Evolutionary conservation across 2,113 vertebrate species (phyloP), one percentile per base, ranked within the genome.

Genomic region (Prionailurus bengalensis): DNA sequence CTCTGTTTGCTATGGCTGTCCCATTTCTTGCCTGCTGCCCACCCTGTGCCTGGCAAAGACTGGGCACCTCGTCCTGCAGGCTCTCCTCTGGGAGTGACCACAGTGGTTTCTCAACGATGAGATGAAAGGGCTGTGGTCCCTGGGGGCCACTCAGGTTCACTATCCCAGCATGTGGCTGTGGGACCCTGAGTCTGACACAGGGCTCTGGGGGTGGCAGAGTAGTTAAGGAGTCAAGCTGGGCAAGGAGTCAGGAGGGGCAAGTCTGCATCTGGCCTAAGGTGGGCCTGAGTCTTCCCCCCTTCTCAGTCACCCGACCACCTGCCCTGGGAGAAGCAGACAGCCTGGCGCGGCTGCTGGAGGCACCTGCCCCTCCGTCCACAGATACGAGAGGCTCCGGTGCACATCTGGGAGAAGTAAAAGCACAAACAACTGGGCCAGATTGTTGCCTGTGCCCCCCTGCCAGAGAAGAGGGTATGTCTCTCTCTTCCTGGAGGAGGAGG

Each of bases 241-340:
- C 70, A 53, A 9, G 36, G 36, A 36, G 48, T 33, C 29, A 2
- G 27, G 89, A 70, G 29, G 6, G 33, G 19, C 1, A 0, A 31
- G 27, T 70, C 83, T 85, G 36, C 48, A 0, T 2, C 39, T 70
- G 53, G 55, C 42, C 63, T 15, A 29, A n/a, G 39, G 65, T 14
- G 25, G 63, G 21, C n/a, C 14, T 33, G n/a, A 51, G 48, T 27
- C 39, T 7, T 39, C 33, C 65, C 19, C 29, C 31, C 19, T 21
- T 17, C 80, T 68, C 12, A 1, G 31, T 16, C 13, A 21, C 42
- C 48, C 5, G 10, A 0, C 12, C 0, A 45, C 33, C 36, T 8
- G 51, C 33, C 65, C 55, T 17, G 42, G 53, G 68, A 70, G 63
- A 45, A 61, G 14, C 73, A 45, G 55, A 9, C 58, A 31, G 68